Evolutionary conservation across 2,113 vertebrate species (phyloP).

Genomic region (Equus quagga): DNA sequence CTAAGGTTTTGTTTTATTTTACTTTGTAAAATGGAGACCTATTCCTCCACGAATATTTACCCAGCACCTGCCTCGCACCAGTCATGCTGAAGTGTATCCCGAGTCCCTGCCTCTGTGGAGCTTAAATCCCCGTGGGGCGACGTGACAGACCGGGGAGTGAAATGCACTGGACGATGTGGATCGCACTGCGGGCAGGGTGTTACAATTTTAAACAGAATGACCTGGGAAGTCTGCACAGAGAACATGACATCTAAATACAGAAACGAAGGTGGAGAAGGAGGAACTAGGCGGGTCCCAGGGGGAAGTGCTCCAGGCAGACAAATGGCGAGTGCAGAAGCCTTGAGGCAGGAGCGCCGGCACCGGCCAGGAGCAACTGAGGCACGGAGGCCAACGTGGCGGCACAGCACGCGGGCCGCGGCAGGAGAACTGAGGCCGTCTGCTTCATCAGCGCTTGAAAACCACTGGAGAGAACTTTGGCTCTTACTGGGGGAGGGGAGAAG

Average conservation of each 20-base stretch:
- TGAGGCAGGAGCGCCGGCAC: neutral
- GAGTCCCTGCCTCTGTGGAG: neutral
- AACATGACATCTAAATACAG: neutral
- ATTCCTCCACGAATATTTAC: neutral
- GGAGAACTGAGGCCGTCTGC: neutral
- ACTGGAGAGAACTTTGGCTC: neutral
- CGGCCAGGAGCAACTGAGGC: neutral
- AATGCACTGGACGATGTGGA: neutral
- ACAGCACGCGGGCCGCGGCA: neutral
- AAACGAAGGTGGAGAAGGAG: neutral
- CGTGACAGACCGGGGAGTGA: neutral
- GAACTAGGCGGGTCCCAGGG: neutral
- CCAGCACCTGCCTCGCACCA: neutral
- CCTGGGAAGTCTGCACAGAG: neutral
- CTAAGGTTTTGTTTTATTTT: neutral
- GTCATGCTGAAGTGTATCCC: neutral
- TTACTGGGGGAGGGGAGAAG: neutral
- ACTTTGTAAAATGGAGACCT: conserved; percentile 45
- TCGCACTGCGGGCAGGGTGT: neutral
- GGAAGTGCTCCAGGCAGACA: neutral
- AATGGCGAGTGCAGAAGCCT: neutral
- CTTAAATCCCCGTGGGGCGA: neutral
- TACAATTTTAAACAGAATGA: neutral
- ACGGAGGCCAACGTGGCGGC: neutral
- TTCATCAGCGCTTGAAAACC: neutral